Evolutionary conservation across 53 echinoderm and acorn worm species (phyloP).

Genomic region (Arbacia lixula): DNA sequence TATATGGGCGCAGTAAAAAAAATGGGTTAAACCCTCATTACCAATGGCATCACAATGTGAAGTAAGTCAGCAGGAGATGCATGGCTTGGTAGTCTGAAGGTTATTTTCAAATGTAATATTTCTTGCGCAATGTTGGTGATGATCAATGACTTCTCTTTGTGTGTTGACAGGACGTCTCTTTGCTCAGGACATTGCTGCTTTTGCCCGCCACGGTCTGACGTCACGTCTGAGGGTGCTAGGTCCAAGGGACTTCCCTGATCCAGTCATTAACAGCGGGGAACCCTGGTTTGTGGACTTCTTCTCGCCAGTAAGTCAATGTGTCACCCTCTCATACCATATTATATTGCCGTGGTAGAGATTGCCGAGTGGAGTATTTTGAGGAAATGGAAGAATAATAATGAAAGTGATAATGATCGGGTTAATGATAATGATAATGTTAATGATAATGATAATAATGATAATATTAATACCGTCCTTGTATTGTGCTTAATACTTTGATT

Average conservation of each 20-base stretch:
- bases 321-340: not conserved
- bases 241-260: conserved; percentile 83
- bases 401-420: not conserved
- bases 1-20: too few species aligned
- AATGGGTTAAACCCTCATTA: too few species aligned
- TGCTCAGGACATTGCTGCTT: conserved; percentile 95
- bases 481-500: not conserved
- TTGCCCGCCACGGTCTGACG: conserved; percentile 74
- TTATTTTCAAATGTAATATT: too few species aligned
- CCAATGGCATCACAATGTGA: too few species aligned
- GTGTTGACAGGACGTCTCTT: conserved; percentile 83
- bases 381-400: not conserved
- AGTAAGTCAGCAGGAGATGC: too few species aligned
- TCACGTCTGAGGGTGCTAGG: conserved; percentile 84
- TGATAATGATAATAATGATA: not conserved
- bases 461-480: not conserved
- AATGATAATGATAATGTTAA: not conserved
- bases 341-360: not conserved
- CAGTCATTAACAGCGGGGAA: conserved; percentile 72
- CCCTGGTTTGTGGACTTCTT: conserved; percentile 99
- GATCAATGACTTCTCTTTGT: too few species aligned
- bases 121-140: too few species aligned
- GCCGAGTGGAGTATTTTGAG: not conserved
- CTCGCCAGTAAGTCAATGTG: conserved; percentile 76
- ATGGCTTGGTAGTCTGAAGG: too few species aligned